Evolutionary conservation across 2,888 invertebrate species (phyloP).

Genomic region (Bursaphelenchus okinawaensis): DNA sequence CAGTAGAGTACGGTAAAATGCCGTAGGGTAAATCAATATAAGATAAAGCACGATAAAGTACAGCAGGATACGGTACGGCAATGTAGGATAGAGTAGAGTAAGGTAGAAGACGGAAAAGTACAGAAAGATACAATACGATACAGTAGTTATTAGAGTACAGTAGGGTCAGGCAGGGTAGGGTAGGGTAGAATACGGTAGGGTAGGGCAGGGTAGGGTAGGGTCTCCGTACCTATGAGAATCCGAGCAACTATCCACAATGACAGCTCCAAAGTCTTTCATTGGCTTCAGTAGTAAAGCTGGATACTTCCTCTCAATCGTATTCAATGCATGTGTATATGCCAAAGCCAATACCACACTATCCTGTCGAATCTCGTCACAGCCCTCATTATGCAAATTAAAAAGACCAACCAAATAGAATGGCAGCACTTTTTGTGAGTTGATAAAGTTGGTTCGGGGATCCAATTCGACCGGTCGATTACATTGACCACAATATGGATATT

Average conservation of each 20-base stretch:
- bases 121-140: too few species aligned
- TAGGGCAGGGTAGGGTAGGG: too few species aligned
- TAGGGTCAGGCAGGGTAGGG: too few species aligned
- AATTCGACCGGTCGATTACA: slow-evolving; percentile 25
- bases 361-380: slow-evolving; percentile 38
- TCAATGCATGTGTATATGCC: slow-evolving; percentile 51
- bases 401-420: slow-evolving; percentile 47
- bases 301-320: slow-evolving; percentile 50
- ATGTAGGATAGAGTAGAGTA: too few species aligned
- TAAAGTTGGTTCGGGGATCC: slow-evolving; percentile 25
- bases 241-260: slow-evolving; percentile 51
- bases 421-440: slow-evolving; percentile 47
- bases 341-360: slow-evolving; percentile 48
- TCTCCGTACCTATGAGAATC: slow-evolving; percentile 34
- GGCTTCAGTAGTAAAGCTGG: slow-evolving; percentile 41
- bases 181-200: too few species aligned
- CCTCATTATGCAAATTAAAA: slow-evolving; percentile 49
- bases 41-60: too few species aligned
- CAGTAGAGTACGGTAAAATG: too few species aligned
- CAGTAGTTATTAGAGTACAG: too few species aligned
- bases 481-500: slow-evolving; percentile 49
- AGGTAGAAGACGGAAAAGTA: too few species aligned
- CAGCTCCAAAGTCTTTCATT: slow-evolving; percentile 47
- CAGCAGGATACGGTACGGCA: too few species aligned
- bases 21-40: too few species aligned